Base-by-base conservation (phyloP, 2,888 invertebrate genomes). In the Drosophila melanocephala region DNA sequence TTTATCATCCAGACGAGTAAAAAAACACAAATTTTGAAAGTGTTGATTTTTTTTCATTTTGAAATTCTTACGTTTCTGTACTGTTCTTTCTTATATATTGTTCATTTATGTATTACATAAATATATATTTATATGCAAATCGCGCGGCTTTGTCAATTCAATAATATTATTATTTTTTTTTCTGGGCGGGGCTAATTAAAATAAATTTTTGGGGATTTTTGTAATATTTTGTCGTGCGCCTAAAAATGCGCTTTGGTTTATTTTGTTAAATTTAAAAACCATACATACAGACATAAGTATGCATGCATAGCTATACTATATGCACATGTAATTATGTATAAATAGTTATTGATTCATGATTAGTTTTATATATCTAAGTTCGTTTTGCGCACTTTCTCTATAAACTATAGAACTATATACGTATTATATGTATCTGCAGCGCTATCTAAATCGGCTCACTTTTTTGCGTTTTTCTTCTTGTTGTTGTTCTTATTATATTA, bases 61-160 rank as follows among this genome's bases (percentile, higher is more conserved):
- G 57, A 72, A 69, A 66, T 66, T 65, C 47, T 63, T 61, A 30
- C 22, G 42, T 64, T 76, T 58, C 58, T 58, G 59, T 59, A 12
- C 22, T 16, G 35, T 37, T 47, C 14, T 5, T 73, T 47, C 60
- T 61, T 47, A 42, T 51, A 12, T 37, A 47, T 52, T 65, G 32
- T 66, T 71, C 52, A 64, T 74, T 74, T 84, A 81, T 80, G 83
- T 89, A 87, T 89, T 80, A 84, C 77, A 82, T 89, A 89, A 81
- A 81, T 68, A 71, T 70, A 30, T 56, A 44, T 66, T 35, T 57
- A 32, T 77, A 70, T 83, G 82, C 84, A 82, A 82, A 83, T 82
- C 81, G 72, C 77, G 75, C 78, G 72, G 81, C 81, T 68, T 72
- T 77, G 19, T 82, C 79, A 78, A 77, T 83, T 82, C 70, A 50